Percentiles rank a stretch among this genome's conserved stretches.
These are phyloP conservation scores for Polypterus bichir DNA, from an alignment of 2,113 vertebrate species.

Conservation along the genomic window DNA sequence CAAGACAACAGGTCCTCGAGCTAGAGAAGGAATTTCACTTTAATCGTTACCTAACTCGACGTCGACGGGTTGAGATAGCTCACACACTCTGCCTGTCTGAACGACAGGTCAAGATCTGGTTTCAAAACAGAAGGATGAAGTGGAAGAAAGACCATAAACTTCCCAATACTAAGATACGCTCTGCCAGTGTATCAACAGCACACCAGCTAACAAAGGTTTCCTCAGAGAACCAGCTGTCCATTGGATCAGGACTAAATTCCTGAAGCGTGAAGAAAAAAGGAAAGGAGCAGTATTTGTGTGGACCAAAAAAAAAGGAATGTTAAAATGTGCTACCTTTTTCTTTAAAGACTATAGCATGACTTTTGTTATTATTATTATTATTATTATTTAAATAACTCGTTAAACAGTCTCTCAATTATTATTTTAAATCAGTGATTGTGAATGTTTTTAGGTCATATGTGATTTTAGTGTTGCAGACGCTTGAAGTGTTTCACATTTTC, in stretches of 20 bases:
- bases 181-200: constrained; percentile 66
- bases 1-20: constrained; percentile 95
- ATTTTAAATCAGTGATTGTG: too few species aligned
- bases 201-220: constrained; percentile 63
- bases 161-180: constrained; percentile 96
- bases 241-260: constrained; percentile 68
- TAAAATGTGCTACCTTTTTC: too few species aligned
- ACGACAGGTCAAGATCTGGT: constrained; percentile 98
- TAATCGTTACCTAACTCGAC: constrained; percentile 96
- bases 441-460: too few species aligned
- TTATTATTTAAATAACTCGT: too few species aligned
- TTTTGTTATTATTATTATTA: too few species aligned
- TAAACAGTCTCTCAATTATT: too few species aligned
- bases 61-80: constrained; percentile 92
- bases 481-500: too few species aligned
- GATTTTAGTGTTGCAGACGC: too few species aligned
- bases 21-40: constrained; percentile 98
- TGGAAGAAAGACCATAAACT: constrained; percentile 99
- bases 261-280: constrained; percentile 58
- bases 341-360: too few species aligned
- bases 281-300: not conserved
- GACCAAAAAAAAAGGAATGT: too few species aligned
- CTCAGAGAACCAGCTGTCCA: constrained; percentile 62
- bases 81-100: constrained; percentile 94
- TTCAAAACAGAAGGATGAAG: constrained; percentile 96